These are phyloP conservation scores for Maconellicoccus hirsutus DNA, from an alignment of 1,140 invertebrate genomes.

Conservation along the genomic window DNA sequence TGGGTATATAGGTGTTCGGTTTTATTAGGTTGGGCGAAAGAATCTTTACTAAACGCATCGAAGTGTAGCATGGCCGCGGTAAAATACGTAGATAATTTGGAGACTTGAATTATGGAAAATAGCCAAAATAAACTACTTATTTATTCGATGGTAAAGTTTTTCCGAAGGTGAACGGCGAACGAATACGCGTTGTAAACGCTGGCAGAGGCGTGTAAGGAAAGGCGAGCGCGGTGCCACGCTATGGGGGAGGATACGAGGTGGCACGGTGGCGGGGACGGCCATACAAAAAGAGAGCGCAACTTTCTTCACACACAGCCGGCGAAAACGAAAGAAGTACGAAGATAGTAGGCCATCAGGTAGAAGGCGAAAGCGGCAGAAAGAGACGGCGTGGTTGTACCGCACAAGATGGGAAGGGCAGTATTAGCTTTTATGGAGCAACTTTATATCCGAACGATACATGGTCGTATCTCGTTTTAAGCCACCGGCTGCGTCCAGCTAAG, in stretches of 20 bases:
- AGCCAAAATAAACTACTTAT: constrained; percentile 15
- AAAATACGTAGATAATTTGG: neutral
- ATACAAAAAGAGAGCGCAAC: neutral
- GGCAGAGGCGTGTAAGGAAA: neutral
- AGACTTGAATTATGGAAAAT: constrained; percentile 18
- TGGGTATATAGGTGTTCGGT: neutral
- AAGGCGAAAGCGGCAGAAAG: neutral
- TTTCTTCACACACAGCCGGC: neutral
- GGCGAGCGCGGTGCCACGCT: neutral
- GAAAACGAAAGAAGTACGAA: too few relatives aligned
- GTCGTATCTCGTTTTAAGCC: constrained; percentile 16
- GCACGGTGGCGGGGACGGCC: neutral
- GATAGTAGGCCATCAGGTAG: neutral
- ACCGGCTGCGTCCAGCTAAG: constrained; percentile 15
- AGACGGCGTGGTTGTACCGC: neutral
- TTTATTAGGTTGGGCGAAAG: too few relatives aligned
- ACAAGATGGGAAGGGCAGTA: neutral
- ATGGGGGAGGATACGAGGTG: neutral
- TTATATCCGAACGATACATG: constrained; percentile 6
- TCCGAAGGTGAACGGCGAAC: constrained; percentile 10
- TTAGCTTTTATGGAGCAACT: constrained; percentile 21
- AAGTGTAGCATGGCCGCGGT: neutral
- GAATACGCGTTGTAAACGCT: neutral
- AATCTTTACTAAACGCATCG: neutral
- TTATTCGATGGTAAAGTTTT: constrained; percentile 18